Evolutionary conservation across 2,797 vertebrate genomes (phyloP).

Genomic region (Lagodon rhomboides): DNA sequence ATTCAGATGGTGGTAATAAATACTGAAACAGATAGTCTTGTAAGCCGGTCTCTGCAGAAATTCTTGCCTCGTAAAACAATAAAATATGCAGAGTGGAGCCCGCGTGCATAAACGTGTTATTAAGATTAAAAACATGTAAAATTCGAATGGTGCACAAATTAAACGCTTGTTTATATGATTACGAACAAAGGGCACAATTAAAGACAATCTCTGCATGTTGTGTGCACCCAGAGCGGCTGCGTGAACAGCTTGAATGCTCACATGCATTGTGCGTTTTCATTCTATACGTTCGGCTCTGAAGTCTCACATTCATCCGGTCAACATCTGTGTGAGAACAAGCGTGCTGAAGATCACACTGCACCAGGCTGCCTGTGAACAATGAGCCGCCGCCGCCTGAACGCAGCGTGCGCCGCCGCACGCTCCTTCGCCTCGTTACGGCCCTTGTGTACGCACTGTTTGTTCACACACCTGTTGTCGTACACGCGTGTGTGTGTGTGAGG

Average conservation of each 20-base stretch:
- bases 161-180: background rate
- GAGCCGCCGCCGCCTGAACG: constrained; percentile 4
- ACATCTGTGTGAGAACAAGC: constrained; percentile 9
- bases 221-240: background rate
- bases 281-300: constrained; percentile 2
- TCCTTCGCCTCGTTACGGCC: constrained; percentile 21
- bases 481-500: too few relatives aligned
- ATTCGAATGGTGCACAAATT: background rate
- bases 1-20: background rate
- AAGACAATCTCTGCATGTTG: background rate
- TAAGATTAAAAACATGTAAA: background rate
- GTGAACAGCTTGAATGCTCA: constrained; percentile 27
- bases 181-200: background rate
- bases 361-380: constrained; percentile 1
- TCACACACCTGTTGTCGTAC: constrained; percentile 15
- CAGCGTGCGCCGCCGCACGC: constrained; percentile 17
- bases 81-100: background rate
- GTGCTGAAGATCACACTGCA: constrained; percentile 6
- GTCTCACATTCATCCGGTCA: constrained; percentile 9
- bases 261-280: constrained; percentile 27
- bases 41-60: background rate
- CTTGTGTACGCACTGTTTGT: constrained; percentile 26
- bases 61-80: constrained; percentile 1
- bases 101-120: background rate
- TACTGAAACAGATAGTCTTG: constrained; percentile 23